phyloP scores from a whole-genome alignment of 2,113 vertebrate species.

The Oxyruncus cristatus region DNA sequence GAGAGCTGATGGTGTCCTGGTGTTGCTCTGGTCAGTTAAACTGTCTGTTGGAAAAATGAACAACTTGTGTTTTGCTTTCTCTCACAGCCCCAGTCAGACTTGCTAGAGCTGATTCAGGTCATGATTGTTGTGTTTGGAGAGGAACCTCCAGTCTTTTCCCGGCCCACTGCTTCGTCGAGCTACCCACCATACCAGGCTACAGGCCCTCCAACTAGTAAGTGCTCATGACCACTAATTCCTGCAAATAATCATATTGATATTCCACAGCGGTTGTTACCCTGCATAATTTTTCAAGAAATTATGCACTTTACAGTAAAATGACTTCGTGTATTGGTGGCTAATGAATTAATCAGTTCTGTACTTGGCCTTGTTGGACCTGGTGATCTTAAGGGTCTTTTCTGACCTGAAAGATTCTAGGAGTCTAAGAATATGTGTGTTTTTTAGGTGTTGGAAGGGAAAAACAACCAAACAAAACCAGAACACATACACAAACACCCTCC shows the following conservation, averaged over 20 bases:
- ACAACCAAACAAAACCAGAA: background rate
- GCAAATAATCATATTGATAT: rapidly evolving
- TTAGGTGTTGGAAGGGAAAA: background rate
- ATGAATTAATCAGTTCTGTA: background rate
- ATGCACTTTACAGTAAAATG: background rate
- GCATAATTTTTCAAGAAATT: background rate
- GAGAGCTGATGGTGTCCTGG: background rate
- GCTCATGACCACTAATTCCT: background rate
- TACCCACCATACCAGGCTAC: slow-evolving; percentile 91
- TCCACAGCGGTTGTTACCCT: background rate
- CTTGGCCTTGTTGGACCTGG: background rate
- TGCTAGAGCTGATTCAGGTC: slow-evolving; percentile 94
- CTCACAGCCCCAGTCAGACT: slow-evolving; percentile 91
- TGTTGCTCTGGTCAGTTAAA: background rate
- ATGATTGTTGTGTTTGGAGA: slow-evolving; percentile 99
- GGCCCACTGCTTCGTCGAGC: slow-evolving; percentile 85
- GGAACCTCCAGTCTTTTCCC: slow-evolving; percentile 96
- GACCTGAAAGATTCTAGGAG: background rate
- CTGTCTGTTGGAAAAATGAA: background rate
- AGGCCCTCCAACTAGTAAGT: slow-evolving; percentile 93
- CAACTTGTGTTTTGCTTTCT: background rate
- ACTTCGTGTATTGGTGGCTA: background rate
- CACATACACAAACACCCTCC: rapidly evolving
- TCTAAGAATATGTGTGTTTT: background rate
- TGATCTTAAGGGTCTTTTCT: background rate